A percentile compares a stretch with the other conserved stretches of the same genome.
phyloP scores from a whole-genome alignment of 1,140 invertebrate species.

The Drosophila athabasca region DNA sequence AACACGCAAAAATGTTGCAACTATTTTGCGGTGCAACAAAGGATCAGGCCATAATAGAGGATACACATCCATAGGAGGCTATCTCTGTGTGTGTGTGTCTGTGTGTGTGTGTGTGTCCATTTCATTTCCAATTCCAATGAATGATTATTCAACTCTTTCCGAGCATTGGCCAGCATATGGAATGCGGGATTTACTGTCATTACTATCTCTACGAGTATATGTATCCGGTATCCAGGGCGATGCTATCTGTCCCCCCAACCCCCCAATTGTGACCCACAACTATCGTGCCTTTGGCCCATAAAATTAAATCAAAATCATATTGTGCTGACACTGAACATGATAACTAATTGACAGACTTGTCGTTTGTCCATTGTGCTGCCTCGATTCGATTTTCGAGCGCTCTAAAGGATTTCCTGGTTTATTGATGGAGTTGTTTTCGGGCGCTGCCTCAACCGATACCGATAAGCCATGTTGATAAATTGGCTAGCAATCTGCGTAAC shows the following conservation, averaged over 20 bases:
- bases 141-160: constrained; percentile 40
- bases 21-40: constrained; percentile 47
- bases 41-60: constrained; percentile 12
- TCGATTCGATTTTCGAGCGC: constrained; percentile 33
- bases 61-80: too few relatives aligned
- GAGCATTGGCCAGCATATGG: constrained; percentile 46
- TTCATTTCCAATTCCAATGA: constrained; percentile 8
- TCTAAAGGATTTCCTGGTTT: constrained; percentile 31
- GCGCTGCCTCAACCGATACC: neutral
- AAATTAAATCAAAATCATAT: constrained; percentile 70
- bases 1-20: constrained; percentile 73
- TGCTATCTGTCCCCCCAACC: too few relatives aligned
- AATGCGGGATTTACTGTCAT: constrained; percentile 6
- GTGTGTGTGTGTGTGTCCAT: neutral
- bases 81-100: neutral
- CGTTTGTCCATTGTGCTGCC: constrained; percentile 43
- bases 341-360: constrained; percentile 77
- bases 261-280: constrained; percentile 6
- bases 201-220: constrained; percentile 15
- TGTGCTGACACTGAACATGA: constrained; percentile 74
- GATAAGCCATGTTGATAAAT: constrained; percentile 61
- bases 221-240: too few relatives aligned
- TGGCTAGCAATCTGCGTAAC: constrained; percentile 47
- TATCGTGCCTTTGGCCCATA: constrained; percentile 40
- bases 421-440: constrained; percentile 54